These are phyloP conservation scores for Copidosoma aretas DNA, from an alignment of 2,888 invertebrate genomes.

Conservation along the genomic window DNA sequence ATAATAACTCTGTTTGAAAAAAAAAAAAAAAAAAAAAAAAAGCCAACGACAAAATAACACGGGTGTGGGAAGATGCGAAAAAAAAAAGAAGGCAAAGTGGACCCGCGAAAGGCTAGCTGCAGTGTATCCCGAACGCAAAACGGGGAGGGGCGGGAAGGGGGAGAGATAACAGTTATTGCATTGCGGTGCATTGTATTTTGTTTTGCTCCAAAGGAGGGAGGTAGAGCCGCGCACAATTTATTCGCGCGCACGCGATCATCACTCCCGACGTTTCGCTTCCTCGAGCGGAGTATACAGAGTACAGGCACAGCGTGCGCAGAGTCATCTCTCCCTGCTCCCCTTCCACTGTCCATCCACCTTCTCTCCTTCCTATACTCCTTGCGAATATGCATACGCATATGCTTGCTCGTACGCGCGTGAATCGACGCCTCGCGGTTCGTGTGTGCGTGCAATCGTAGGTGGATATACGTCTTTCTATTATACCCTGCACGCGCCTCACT, in stretches of 20 bases:
- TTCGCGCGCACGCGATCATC: constrained; percentile 42
- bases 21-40: constrained; percentile 7
- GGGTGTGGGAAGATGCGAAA: constrained; percentile 1
- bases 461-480: constrained; percentile 48
- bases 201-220: constrained; percentile 15
- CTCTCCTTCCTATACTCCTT: constrained; percentile 15
- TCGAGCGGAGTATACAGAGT: constrained; percentile 2
- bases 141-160: constrained; percentile 19
- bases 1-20: background rate
- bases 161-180: constrained; percentile 41
- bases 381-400: background rate
- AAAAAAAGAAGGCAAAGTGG: background rate
- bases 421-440: constrained; percentile 42
- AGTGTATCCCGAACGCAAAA: background rate
- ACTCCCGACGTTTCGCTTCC: constrained; percentile 34
- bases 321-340: constrained; percentile 4
- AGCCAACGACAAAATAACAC: constrained; percentile 13
- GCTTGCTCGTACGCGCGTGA: constrained; percentile 37
- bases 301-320: background rate
- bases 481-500: constrained; percentile 41
- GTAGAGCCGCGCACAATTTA: constrained; percentile 31
- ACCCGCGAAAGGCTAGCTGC: background rate
- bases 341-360: background rate
- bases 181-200: constrained; percentile 40
- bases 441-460: constrained; percentile 48